These are phyloP conservation scores for Melopsittacus undulatus DNA, from an alignment of 2,797 vertebrate species.

Conservation along the genomic window DNA sequence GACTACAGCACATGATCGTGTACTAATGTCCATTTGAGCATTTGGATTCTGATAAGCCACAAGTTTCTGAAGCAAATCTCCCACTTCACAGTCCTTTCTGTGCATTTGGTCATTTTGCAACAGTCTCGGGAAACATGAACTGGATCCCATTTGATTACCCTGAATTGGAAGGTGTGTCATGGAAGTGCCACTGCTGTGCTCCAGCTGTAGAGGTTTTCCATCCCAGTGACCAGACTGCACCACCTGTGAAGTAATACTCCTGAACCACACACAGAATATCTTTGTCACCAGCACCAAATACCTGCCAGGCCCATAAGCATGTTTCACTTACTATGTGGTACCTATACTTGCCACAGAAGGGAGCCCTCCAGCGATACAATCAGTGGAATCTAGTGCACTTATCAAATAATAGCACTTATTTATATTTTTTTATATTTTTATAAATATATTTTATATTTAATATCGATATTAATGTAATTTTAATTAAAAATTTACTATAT, in stretches of 20 bases:
- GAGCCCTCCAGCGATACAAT: not conserved
- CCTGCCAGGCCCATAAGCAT: not conserved
- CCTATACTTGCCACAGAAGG: not conserved
- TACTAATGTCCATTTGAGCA: not conserved
- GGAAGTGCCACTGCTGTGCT: not conserved
- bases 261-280: not conserved
- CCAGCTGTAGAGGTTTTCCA: not conserved
- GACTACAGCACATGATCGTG: not conserved
- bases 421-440: too few relatives aligned
- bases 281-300: not conserved
- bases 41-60: not conserved
- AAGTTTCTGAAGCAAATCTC: not conserved
- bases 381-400: not conserved
- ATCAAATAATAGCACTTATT: not conserved
- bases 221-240: not conserved
- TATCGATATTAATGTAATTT: too few relatives aligned
- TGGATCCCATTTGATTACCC: not conserved
- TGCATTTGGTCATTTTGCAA: not conserved
- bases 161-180: not conserved
- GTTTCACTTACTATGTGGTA: not conserved
- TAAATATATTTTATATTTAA: too few relatives aligned
- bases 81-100: not conserved
- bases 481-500: too few relatives aligned
- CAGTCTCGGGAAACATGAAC: not conserved
- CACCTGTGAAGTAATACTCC: not conserved